Percentiles rank a stretch among this genome's conserved stretches.
Conservation (phyloP, 2,113 vertebrate species). For the Nansenia antarctica region DNA sequence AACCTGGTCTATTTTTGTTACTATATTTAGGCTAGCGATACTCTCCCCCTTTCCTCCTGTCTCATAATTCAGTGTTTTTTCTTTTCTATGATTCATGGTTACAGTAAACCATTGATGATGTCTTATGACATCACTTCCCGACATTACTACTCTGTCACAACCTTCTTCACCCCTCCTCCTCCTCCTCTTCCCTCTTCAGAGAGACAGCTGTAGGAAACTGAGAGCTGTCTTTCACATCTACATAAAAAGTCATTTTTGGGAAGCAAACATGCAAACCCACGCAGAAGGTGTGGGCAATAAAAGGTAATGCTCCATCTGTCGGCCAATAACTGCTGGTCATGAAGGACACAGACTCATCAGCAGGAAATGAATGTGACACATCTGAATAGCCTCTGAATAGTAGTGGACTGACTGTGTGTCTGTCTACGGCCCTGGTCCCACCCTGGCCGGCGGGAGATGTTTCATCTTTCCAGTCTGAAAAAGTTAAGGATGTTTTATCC, state of each 20-base stretch:
- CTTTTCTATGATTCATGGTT: slow-evolving; percentile 69
- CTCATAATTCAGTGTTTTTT: slow-evolving; percentile 58
- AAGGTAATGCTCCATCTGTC: slow-evolving; percentile 76
- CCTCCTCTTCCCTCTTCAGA: slow-evolving; percentile 58
- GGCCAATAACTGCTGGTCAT: slow-evolving; percentile 73
- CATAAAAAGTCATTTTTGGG: slow-evolving; percentile 66
- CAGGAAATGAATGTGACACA: slow-evolving; percentile 46
- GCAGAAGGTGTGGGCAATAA: slow-evolving; percentile 74
- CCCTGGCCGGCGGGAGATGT: no score
- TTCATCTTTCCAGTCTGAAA: no score
- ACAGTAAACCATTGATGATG: slow-evolving; percentile 74
- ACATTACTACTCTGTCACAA: slow-evolving; percentile 65
- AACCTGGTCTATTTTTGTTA: slow-evolving; percentile 17
- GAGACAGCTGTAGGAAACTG: slow-evolving; percentile 59
- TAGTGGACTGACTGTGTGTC: slow-evolving; percentile 38
- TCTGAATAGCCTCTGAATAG: slow-evolving; percentile 25
- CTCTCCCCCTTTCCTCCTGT: slow-evolving; percentile 50
- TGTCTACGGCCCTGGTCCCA: slow-evolving; percentile 13
- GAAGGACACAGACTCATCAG: slow-evolving; percentile 62
- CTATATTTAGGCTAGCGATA: slow-evolving; percentile 56
- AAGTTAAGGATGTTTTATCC: no score
- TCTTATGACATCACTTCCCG: slow-evolving; percentile 72
- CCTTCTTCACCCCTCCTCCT: slow-evolving; percentile 78
- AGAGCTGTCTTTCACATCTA: slow-evolving; percentile 54
- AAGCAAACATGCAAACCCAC: slow-evolving; percentile 60